Base-by-base conservation (phyloP, 2,888 invertebrate species). In the Morinoia aosen region DNA sequence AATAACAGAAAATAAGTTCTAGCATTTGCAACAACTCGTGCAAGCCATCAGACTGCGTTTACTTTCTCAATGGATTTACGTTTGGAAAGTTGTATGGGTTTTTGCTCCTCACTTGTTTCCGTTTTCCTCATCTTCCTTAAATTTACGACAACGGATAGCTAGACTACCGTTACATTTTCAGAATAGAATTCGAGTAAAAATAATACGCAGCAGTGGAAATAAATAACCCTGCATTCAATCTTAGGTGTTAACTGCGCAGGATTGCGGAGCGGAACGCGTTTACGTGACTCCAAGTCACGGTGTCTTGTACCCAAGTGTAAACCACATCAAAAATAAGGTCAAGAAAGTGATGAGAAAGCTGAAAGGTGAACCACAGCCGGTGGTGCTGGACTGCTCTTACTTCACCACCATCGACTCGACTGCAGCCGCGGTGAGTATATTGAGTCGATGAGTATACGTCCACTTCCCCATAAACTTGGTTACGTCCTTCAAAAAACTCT, bases 271-370 rank as follows among this genome's bases (percentile, higher is more conserved):
- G 90, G 90, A 48, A 19, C 11, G 48, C 7, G 95, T 96, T 19
- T 93, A 96, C 88, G 96, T 96, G 64, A 96, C 96, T n/a, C 96
- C 96, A 14, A 58, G 95, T n/a, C 96, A 96, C 33, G 96, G 96
- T 10, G 61, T 96, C n/a, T 95, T 95, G 90, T 96, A 96, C 95
- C 96, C 96, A 11, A 96, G 96, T 40, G 95, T 95, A 7, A 91
- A 95, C 91, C 96, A 96, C 94, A 96, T 96, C 94, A 90, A 96
- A 0, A 93, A 96, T 64, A 95, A 95, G 61, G 95, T 96, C 94
- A 95, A 95, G 58, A 96, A 96, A 88, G 96, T 96, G 7, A 96
- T 96, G 48, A 94, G 96, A 4, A 76, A 95, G 57, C 96, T 96
- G 94, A 96, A 95, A 40, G 96, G 95, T 16, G 93, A 95, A n/a